phyloP scores from a whole-genome alignment of 2,113 vertebrate genomes.

The Salvator merianae region DNA sequence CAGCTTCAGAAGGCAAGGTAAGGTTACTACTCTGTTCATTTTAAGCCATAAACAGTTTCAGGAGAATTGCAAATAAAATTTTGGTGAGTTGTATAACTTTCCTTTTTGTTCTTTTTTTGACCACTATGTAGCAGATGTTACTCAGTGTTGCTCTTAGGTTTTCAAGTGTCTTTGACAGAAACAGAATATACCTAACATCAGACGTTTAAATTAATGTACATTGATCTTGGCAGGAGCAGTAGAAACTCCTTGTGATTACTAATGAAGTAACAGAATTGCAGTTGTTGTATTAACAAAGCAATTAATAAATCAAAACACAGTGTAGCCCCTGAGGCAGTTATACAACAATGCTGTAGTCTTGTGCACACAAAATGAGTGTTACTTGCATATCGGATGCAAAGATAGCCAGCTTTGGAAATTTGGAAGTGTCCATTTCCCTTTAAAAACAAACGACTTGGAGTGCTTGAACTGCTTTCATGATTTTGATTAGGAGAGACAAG shows the following conservation, averaged over 20 bases:
- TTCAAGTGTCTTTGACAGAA: constrained; percentile 71
- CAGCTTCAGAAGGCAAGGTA: constrained; percentile 6
- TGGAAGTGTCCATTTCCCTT: constrained; percentile 13
- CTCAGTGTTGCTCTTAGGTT: constrained; percentile 54
- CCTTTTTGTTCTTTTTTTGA: constrained; percentile 23
- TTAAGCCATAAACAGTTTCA: neutral
- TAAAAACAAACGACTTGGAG: constrained; percentile 7
- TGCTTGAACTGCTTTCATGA: neutral
- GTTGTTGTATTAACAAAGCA: constrained; percentile 72
- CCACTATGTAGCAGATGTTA: constrained; percentile 66
- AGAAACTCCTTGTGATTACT: constrained; percentile 57
- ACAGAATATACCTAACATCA: constrained; percentile 70
- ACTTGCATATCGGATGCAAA: constrained; percentile 37
- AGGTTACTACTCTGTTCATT: neutral
- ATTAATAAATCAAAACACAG: constrained; percentile 70
- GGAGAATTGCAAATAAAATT: neutral
- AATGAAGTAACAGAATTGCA: constrained; percentile 56
- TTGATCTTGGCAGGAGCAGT: constrained; percentile 75
- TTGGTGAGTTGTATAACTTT: constrained; percentile 18
- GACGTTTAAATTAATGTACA: constrained; percentile 70
- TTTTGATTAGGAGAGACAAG: neutral
- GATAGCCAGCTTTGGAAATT: neutral
- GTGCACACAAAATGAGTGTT: constrained; percentile 46
- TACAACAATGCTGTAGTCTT: constrained; percentile 39
- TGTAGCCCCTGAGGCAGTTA: constrained; percentile 52